Conservation (phyloP, 2,113 vertebrate species). For the Aramus guarauna region DNA sequence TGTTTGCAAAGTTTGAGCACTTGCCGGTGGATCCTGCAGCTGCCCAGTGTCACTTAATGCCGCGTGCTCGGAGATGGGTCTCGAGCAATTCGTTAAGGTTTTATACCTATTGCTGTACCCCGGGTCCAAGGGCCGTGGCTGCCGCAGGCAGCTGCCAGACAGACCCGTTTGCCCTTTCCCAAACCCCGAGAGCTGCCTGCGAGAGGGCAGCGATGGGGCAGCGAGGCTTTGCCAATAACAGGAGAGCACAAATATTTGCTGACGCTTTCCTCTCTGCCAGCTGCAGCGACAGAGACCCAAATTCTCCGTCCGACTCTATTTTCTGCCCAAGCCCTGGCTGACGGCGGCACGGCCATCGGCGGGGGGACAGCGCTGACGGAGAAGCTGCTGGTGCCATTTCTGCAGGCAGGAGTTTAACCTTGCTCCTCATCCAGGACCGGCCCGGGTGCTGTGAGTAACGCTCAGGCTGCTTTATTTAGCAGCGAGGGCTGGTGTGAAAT, state of each 20-base stretch:
- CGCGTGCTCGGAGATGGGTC: fast-evolving
- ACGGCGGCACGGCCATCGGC: background rate
- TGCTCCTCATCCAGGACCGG: background rate
- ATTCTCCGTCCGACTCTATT: background rate
- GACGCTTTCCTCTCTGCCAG: background rate
- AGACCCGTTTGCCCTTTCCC: background rate
- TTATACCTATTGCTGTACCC: background rate
- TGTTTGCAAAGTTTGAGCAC: background rate
- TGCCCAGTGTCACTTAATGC: background rate
- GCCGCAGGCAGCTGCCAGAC: background rate
- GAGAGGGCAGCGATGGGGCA: background rate
- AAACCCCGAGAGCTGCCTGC: background rate
- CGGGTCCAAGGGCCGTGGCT: fast-evolving
- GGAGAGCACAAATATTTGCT: background rate
- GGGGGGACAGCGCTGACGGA: background rate
- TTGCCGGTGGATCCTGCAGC: background rate
- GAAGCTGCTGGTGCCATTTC: background rate
- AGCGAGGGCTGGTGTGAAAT: background rate
- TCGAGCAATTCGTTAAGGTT: background rate
- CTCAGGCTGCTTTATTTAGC: conserved; percentile 6
- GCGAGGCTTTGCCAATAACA: background rate
- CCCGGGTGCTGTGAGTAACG: fast-evolving
- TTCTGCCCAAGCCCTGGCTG: background rate
- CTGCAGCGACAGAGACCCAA: background rate
- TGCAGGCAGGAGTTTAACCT: background rate